Evolutionary conservation across 2,888 invertebrate species (phyloP).

Genomic region (Machimus atricapillus): DNA sequence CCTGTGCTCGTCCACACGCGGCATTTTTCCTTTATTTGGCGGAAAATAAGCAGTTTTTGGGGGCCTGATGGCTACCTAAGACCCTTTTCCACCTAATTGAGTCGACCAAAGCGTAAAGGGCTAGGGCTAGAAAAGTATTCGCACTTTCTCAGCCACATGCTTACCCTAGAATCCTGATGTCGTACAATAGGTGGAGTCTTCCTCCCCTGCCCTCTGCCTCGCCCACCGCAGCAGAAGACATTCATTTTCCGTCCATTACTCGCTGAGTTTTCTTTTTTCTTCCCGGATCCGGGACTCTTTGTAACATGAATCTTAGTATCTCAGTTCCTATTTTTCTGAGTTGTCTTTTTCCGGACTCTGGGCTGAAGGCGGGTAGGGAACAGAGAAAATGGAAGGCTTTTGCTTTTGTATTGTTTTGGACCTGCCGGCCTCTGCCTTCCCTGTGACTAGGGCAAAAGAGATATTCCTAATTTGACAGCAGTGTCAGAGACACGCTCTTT

Average conservation of each 20-base stretch:
- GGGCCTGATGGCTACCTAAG: not conserved
- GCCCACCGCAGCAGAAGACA: not conserved
- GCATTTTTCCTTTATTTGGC: not conserved
- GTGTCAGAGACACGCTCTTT: slow-evolving; percentile 12
- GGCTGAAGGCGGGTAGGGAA: not conserved
- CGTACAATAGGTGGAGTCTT: not conserved
- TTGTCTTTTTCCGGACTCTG: not conserved
- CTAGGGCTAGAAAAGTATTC: not conserved
- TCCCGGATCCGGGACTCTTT: not conserved
- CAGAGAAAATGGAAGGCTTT: not conserved
- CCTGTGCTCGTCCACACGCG: not conserved
- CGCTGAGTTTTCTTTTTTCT: not conserved
- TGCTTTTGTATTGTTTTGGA: not conserved
- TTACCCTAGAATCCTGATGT: not conserved
- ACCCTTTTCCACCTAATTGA: not conserved
- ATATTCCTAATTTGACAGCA: slow-evolving; percentile 24
- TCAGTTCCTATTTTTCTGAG: not conserved
- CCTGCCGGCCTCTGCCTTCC: not conserved
- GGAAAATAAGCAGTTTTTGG: not conserved
- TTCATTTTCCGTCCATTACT: not conserved
- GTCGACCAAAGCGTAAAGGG: not conserved
- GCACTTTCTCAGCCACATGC: not conserved
- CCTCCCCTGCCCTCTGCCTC: not conserved
- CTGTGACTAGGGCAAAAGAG: not conserved
- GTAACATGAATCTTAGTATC: not conserved